Base-by-base conservation (phyloP, 2,113 vertebrate genomes). In the Nerophis ophidion region DNA sequence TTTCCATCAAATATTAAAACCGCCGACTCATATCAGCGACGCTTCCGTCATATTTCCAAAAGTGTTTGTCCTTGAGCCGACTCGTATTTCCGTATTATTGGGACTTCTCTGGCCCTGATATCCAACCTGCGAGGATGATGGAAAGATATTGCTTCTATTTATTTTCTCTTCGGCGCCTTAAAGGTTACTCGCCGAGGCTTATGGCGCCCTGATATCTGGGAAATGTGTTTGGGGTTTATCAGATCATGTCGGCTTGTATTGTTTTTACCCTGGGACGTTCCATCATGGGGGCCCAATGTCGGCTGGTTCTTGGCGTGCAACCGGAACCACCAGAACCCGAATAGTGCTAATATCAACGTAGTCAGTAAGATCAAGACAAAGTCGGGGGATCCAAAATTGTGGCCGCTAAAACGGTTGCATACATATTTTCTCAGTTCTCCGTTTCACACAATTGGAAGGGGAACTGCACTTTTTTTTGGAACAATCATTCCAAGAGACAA, bases 1-100 rank as follows among this genome's bases (percentile, higher is more conserved):
- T 86, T 83, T 78, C 65, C 72, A 88, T 86, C 71, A 81, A 88
- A 85, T 81, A 84, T 86, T 82, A 76, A 86, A 71, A 61, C 76
- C 56, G 15, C 51, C 54, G 54, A 75, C 63, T 75, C 66, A 72
- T 63, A 69, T 62, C 68, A 57, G 63, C 72, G 1, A 46, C 69
- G 71, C 47, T 75, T 70, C 15, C 7, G 60, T 67, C 70, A 79
- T 74, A 79, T 81, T 66, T 77, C 51, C 60, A 19, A 11, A 54
- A 33, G 17, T 4, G 55, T 71, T 75, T 54, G 49, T 65, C 53
- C 63, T 59, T 51, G 51, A 65, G 61, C 40, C 33, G 4, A 42
- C 50, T 65, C 55, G 47, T 48, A 68, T 75, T 55, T 49, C 48
- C 35, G 57, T 51, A 55, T 65, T 59, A 64, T 57, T 68, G 55